phyloP scores from a whole-genome alignment of 2,797 vertebrate genomes.

The Sparus aurata region DNA sequence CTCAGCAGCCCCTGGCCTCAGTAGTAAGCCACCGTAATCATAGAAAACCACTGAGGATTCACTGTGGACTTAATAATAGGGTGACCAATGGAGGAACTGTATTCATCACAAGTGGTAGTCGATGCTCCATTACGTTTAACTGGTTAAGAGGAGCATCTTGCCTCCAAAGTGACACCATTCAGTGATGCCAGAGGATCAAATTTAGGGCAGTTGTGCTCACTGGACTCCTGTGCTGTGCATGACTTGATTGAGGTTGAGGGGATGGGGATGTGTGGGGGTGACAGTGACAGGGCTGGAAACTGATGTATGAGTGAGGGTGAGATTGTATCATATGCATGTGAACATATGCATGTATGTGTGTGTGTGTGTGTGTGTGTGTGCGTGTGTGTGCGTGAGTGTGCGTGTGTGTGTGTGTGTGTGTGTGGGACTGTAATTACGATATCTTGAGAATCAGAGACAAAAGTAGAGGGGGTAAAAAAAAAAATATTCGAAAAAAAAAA shows the following conservation, averaged over 20 bases:
- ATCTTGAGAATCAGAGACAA: constrained; percentile 71
- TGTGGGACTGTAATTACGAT: constrained; percentile 60
- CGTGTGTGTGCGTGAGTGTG: background rate
- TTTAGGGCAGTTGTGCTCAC: constrained; percentile 86
- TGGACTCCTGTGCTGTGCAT: constrained; percentile 83
- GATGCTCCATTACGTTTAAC: constrained; percentile 49
- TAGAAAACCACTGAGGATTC: constrained; percentile 62
- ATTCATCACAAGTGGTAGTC: constrained; percentile 51
- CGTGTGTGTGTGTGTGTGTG: constrained; percentile 31
- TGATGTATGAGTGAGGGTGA: constrained; percentile 72
- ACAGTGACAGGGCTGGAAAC: constrained; percentile 72
- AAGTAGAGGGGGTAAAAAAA: constrained; percentile 61
- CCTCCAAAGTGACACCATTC: constrained; percentile 54
- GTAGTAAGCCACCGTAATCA: constrained; percentile 54
- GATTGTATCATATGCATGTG: constrained; percentile 40
- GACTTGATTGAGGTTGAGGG: constrained; percentile 63
- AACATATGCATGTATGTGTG: constrained; percentile 19
- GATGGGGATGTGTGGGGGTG: constrained; percentile 69
- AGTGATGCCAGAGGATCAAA: constrained; percentile 76
- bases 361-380: constrained; percentile 16
- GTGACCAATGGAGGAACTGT: constrained; percentile 52
- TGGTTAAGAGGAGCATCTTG: constrained; percentile 47
- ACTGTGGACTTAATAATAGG: constrained; percentile 51
- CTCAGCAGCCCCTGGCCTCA: constrained; percentile 77
- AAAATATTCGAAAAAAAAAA: constrained; percentile 13